Base-by-base conservation (phyloP, 2,888 invertebrate genomes). In the Cerastis rubricosa region DNA sequence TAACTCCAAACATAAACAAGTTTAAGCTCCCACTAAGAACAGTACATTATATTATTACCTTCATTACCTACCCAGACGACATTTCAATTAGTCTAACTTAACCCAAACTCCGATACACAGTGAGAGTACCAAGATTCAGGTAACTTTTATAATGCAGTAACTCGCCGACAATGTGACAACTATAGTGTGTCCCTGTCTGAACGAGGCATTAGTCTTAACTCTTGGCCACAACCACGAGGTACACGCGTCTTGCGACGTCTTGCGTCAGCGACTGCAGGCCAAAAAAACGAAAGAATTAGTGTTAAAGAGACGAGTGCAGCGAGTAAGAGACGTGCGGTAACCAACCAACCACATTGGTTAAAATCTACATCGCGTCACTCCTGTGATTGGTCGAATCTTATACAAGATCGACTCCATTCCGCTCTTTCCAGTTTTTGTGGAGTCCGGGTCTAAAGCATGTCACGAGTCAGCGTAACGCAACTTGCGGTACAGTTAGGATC, bases 91-190 rank as follows among this genome's bases (percentile, higher is more conserved):
- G 57, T 22, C 40, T 25, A 61, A 81, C 66, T 73, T 65, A 12
- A 29, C 14, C 1, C 14, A 63, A 67, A 71, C 57, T 64, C 43
- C 64, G 47, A 79, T 73, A 71, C 8, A 43, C 19, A 70, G 43
- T 43, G 47, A 71, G 75, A 83, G 66, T 75, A 49, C 5, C 19
- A 35, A 83, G 40, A 73, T 63, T 65, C 61, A 25, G 63, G 1
- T 8, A 29, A 85, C 73, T 87, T 83, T 78, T 78, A 85, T 75
- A 85, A 85, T 75, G 68, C 74, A 73, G 71, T 73, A 73, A 85
- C 57, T 81, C 61, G 61, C 14, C 54, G 29, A 74, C 61, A 68
- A 61, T 59, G 74, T 71, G 79, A 79, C 75, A 81, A 76, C 74
- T 74, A 25, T 67, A 83, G 76, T 81, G 74, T 84, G 69, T 69